phyloP scores from a whole-genome alignment of 2,797 vertebrate genomes.

The Potorous gilbertii region DNA sequence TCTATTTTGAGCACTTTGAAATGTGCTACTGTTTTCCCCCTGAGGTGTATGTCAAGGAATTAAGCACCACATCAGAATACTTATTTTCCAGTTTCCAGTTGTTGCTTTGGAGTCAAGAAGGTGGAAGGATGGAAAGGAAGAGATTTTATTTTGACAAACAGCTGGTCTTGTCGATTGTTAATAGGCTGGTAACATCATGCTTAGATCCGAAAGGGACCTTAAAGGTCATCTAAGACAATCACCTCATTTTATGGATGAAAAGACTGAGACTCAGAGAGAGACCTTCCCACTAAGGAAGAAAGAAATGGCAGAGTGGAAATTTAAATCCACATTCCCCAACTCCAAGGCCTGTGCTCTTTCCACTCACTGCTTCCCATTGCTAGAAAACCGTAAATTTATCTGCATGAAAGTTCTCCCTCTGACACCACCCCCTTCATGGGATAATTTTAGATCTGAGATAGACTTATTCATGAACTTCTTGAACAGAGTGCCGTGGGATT shows the following conservation, averaged over 20 bases:
- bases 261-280: not conserved
- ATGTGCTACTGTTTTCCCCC: conserved; percentile 27
- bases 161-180: conserved; percentile 2
- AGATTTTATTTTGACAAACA: conserved; percentile 53
- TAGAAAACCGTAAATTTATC: conserved; percentile 47
- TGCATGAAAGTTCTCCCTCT: not conserved
- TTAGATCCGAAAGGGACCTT: not conserved
- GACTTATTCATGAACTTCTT: not conserved
- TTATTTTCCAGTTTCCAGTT: conserved; percentile 67
- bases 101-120: conserved; percentile 69
- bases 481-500: not conserved
- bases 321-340: not conserved
- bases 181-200: not conserved
- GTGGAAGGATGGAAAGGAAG: conserved; percentile 50
- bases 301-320: not conserved
- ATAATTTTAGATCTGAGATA: conserved; percentile 5
- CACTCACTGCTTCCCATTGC: not conserved
- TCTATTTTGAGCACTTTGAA: conserved; percentile 70
- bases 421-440: not conserved
- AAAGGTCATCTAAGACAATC: not conserved
- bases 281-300: not conserved
- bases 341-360: not conserved
- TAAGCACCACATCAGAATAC: conserved; percentile 56
- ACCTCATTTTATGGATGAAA: not conserved
- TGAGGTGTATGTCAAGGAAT: conserved; percentile 65